Base-by-base conservation (phyloP, 2,888 invertebrate species). In the Allygus modestus region DNA sequence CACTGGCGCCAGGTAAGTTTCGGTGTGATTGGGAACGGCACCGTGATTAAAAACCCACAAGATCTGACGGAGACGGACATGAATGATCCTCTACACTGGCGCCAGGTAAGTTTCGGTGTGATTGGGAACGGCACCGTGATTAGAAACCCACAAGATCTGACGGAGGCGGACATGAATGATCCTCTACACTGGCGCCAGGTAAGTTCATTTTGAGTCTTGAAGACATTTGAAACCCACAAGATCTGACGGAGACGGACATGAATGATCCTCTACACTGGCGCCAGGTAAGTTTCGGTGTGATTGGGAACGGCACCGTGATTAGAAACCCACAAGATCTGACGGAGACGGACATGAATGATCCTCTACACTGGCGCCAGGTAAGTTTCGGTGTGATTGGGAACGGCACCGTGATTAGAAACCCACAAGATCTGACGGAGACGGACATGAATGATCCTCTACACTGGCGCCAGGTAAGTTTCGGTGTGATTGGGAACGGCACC, bases 21-120 rank as follows among this genome's bases (percentile, higher is more conserved):
- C n/a, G 73, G 77, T 5, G 84, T 84, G 61, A 37, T 84, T 11
- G 84, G 84, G 0, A 84, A 84, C 17, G 83, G 83, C 31, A 84
- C 83, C 23, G 17, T 84, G 26, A 54, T 58, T n/a, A 28, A 77
- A 41, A 75, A 46, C 31, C 61, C 41, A 0, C 83, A 71, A 71
- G 33, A 7, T n/a, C 23, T 17, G 5, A 12, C 1, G 9, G 46
- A 43, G 11, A 20, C 23, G 15, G 75, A 75, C 9, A 41, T 43
- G 26, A 75, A 28, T 17, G 75, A 75, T 26, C 43, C 41, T 23
- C 83, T 73, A 12, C 75, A 75, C 17, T 71, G 71, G 69, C 82
- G 69, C 23, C 82, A 82, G 46, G 82, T 71, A 43, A 31, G 28
- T 28, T 26, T 51, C 15, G n/a, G n/a, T n/a, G n/a, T n/a, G n/a